Base-by-base conservation (phyloP, 1,140 invertebrate genomes). In the Zaprionus ghesquierei region DNA sequence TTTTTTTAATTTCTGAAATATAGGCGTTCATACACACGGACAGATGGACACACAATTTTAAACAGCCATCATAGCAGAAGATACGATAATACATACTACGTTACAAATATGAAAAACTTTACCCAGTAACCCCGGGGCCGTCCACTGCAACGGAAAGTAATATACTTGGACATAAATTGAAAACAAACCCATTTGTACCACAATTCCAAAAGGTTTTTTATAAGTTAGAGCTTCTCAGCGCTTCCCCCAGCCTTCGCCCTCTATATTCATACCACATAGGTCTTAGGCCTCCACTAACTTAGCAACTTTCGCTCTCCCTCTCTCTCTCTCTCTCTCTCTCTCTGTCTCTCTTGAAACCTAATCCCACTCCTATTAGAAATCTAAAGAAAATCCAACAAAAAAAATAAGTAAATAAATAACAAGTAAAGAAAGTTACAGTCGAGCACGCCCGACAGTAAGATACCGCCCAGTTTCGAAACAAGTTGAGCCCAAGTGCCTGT, bases 251-350 rank as follows among this genome's bases (percentile, higher is more conserved):
- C n/a, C 9, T 12, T 10, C 9, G 18, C n/a, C 23, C 5, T 18
- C 27, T 15, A 41, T 15, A 9, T 44, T 51, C 46, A 59, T 31
- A 53, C 46, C 35, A 41, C 35, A 15, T 18, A 22, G 9, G n/a
- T n/a, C 41, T 33, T 73, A 61, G 64, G 70, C 70, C 70, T 60
- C 75, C 59, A 55, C 23, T 60, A 69, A 62, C 31, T 74, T 55
- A 55, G 50, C 31, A 68, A 76, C 46, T 73, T 53, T 73, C 63
- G n/a, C n/a, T n/a, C n/a, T n/a, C n/a, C n/a, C n/a, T n/a, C n/a
- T n/a, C n/a, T n/a, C n/a, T n/a, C n/a, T n/a, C n/a, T n/a, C n/a
- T n/a, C n/a, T n/a, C n/a, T 73, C 62, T 51, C 69, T 76, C 62
- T n/a, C n/a, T n/a, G n/a, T n/a, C n/a, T n/a, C n/a, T 76, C 25